Base-by-base conservation (phyloP, 2,888 invertebrate genomes). In the Ichneumoninae sp. region DNA sequence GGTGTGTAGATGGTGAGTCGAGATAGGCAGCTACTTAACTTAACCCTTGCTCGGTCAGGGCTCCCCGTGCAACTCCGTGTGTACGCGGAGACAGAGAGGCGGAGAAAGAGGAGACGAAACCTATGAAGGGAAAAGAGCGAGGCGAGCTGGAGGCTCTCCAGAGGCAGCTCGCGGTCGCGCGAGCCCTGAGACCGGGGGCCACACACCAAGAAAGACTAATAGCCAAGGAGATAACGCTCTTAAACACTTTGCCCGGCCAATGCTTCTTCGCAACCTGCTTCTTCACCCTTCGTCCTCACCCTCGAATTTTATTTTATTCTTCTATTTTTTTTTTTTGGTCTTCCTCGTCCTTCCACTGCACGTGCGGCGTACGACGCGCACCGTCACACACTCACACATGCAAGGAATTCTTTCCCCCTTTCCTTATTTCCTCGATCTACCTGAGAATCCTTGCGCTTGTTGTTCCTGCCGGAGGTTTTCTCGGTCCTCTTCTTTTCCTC, bases 141-240 rank as follows among this genome's bases (percentile, higher is more conserved):
- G 22, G 60, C 26, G 26, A 57, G 26, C 40, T 19, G 40, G 60
- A 75, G 75, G 19, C n/a, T 44, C 36, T 16, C 65, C 26, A 40
- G 65, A 75, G 65, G 66, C 50, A 36, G 47, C 47, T 40, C 47
- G 72, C 44, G 30, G 47, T 26, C 68, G 60, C 62, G 50, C 22
- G 90, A 88, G 90, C 89, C 87, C 88, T 90, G 91, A 91, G 90
- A 90, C 90, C 90, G 89, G 90, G 89, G 92, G 90, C 93, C 93
- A 93, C 93, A 93, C 93, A 93, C 92, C 91, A 92, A 92, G 93
- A 91, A 92, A 93, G 92, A 92, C 93, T 93, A 93, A 93, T 93
- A 93, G 93, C 92, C 91, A 91, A 89, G 90, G 90, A 93, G 93
- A 93, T 93, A 93, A 93, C 93, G 91, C 92, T 92, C 91, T 93